phyloP scores from a whole-genome alignment of 2,888 invertebrate genomes.

The Rhagium mordax region DNA sequence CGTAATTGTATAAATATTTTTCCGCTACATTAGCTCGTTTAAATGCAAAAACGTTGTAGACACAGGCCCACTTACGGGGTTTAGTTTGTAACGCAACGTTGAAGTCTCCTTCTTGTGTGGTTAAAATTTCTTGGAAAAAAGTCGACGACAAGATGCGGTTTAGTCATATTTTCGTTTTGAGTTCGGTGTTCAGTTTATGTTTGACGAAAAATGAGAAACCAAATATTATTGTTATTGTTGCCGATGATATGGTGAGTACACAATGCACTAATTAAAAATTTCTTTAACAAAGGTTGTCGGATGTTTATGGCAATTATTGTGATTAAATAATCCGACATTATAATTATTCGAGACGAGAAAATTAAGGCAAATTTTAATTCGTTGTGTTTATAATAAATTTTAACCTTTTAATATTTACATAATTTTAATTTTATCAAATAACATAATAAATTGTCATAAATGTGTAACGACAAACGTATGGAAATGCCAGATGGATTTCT shows the following conservation, averaged over 20 bases:
- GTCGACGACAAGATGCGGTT: conserved; percentile 1
- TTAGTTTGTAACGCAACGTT: conserved; percentile 14
- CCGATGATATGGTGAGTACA: conserved; percentile 84
- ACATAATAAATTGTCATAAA: too few species aligned
- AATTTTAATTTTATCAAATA: too few species aligned
- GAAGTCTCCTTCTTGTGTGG: conserved; percentile 3
- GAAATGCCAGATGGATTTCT: too few species aligned
- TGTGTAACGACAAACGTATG: too few species aligned
- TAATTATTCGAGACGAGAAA: too few species aligned
- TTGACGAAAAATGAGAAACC: conserved; percentile 66
- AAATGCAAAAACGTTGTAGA: conserved; percentile 10
- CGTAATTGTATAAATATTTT: conserved; percentile 18
- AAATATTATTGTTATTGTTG: conserved; percentile 84
- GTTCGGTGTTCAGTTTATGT: conserved; percentile 5
- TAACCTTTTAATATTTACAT: too few species aligned
- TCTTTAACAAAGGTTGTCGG: too few species aligned
- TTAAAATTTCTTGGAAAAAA: background rate
- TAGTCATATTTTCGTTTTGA: conserved; percentile 4
- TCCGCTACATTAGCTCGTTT: conserved; percentile 17
- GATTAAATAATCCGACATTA: too few species aligned
- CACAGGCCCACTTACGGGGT: conserved; percentile 2
- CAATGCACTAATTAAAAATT: too few species aligned
- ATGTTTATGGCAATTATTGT: too few species aligned
- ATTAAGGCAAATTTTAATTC: too few species aligned
- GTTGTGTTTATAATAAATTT: too few species aligned